Evolutionary conservation across 2,797 vertebrate species (phyloP).

Genomic region (Mormyrops attenuatus): DNA sequence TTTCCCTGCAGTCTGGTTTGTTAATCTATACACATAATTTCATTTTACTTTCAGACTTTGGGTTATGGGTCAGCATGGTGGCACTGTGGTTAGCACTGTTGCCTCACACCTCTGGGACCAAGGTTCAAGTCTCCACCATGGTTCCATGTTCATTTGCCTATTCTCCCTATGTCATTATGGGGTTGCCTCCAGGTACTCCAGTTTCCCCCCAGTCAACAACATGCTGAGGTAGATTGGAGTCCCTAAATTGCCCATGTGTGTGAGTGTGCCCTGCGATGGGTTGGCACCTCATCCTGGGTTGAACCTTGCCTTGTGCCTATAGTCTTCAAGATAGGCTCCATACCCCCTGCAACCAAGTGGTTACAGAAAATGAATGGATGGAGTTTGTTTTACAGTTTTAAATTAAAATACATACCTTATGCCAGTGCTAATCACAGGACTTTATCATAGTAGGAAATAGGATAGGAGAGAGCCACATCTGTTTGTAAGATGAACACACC

Average conservation of each 20-base stretch:
- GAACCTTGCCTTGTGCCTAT: neutral
- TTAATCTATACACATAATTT: neutral
- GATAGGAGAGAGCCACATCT: neutral
- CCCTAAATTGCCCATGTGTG: neutral
- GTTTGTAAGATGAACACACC: neutral
- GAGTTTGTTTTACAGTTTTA: neutral
- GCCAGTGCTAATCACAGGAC: neutral
- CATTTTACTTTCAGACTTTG: neutral
- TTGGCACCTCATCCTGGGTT: neutral
- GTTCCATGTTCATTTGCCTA: neutral
- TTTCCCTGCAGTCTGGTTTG: neutral
- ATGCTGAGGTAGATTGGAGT: neutral
- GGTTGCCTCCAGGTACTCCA: neutral
- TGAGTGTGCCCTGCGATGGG: neutral
- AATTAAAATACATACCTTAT: neutral
- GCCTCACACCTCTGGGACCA: neutral
- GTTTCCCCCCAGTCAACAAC: neutral
- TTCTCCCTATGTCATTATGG: neutral
- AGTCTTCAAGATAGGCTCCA: neutral
- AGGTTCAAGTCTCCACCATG: neutral
- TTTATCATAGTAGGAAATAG: neutral
- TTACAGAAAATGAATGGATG: neutral
- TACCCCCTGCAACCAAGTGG: neutral
- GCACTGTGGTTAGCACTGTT: neutral
- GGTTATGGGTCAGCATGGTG: neutral